Percentiles rank a stretch among this genome's conserved stretches.
Evolutionary conservation across 2,797 vertebrate species (phyloP).

Genomic region (Pangasius larnaudii): DNA sequence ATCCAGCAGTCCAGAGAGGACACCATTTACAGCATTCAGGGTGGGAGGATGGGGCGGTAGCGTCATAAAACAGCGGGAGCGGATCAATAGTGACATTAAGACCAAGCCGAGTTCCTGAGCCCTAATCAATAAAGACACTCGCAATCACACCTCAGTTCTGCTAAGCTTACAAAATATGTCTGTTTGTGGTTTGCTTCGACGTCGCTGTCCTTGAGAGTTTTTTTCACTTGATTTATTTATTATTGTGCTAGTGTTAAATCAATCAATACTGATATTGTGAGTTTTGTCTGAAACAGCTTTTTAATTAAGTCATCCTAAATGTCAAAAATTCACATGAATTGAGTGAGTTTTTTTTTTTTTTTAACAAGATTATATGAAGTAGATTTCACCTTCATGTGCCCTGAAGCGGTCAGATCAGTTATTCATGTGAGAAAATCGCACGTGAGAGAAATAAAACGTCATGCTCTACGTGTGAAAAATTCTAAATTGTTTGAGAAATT

Average conservation of each 20-base stretch:
- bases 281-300: neutral
- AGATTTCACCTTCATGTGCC: neutral
- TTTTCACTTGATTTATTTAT: neutral
- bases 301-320: neutral
- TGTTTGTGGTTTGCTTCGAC: constrained; percentile 22
- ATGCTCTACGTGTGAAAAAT: neutral
- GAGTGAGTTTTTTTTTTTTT: neutral
- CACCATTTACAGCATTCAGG: constrained; percentile 30
- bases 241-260: neutral
- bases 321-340: neutral
- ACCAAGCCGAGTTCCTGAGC: constrained; percentile 54
- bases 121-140: constrained; percentile 58
- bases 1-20: constrained; percentile 7
- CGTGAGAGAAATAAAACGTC: neutral
- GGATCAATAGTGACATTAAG: constrained; percentile 54
- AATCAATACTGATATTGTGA: neutral
- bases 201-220: constrained; percentile 1
- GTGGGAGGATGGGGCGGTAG: neutral
- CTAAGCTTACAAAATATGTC: constrained; percentile 12
- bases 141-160: constrained; percentile 30
- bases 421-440: neutral
- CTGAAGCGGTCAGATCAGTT: neutral
- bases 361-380: neutral
- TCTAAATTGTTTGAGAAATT: neutral
- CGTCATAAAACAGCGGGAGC: constrained; percentile 39